Evolutionary conservation across 2,888 invertebrate species (phyloP).

Genomic region (Synanthedon vespiformis): DNA sequence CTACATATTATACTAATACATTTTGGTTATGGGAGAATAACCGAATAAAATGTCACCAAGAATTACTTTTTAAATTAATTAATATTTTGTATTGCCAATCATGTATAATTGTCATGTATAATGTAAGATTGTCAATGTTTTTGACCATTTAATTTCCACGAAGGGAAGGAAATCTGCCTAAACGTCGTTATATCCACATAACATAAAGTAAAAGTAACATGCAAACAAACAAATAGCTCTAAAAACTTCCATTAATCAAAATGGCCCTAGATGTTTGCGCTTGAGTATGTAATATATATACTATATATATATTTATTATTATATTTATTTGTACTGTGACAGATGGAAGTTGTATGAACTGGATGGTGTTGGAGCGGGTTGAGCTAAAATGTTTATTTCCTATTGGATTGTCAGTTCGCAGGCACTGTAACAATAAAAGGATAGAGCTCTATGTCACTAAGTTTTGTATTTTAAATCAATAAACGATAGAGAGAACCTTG

Average conservation of each 20-base stretch:
- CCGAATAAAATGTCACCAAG: too few relatives aligned
- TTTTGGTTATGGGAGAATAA: too few relatives aligned
- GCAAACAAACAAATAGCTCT: constrained; percentile 39
- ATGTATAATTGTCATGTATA: too few relatives aligned
- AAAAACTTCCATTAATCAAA: constrained; percentile 39
- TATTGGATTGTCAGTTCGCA: constrained; percentile 70
- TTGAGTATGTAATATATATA: constrained; percentile 32
- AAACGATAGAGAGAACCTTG: constrained; percentile 67
- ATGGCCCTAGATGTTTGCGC: constrained; percentile 55
- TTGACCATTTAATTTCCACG: constrained; percentile 8
- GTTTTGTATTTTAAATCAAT: constrained; percentile 72
- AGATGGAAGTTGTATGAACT: constrained; percentile 34
- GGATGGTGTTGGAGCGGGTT: constrained; percentile 29
- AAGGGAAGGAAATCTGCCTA: constrained; percentile 31
- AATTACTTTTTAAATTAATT: too few relatives aligned
- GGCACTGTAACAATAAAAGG: constrained; percentile 71
- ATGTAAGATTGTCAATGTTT: neutral
- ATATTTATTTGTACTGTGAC: constrained; percentile 53
- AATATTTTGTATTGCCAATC: too few relatives aligned
- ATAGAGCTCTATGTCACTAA: constrained; percentile 72
- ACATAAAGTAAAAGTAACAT: constrained; percentile 5
- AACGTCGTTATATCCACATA: constrained; percentile 8
- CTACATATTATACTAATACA: too few relatives aligned
- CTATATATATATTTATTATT: constrained; percentile 38
- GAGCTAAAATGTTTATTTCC: constrained; percentile 65